Evolutionary conservation across 2,888 invertebrate species (phyloP), one percentile per base, ranked within the genome.

Genomic region (Alloplasta piceator): DNA sequence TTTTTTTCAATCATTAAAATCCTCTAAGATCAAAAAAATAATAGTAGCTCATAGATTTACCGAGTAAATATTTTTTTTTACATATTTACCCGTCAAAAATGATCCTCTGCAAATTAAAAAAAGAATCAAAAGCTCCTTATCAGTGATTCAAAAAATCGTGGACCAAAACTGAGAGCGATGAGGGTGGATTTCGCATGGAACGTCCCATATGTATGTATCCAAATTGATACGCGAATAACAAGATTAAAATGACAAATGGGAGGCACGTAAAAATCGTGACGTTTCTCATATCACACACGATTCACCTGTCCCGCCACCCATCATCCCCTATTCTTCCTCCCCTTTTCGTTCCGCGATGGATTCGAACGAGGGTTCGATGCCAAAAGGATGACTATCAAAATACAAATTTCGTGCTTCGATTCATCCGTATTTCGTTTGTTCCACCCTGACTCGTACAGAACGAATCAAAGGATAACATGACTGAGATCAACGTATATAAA

Each of bases 391-490:
- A 67, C 82, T 80, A 84, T 84, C 82, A 82, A 84, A 86, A 85
- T 82, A 84, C 80, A 82, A 84, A 86, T 86, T 82, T 83, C 83
- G 80, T 82, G 79, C 82, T 79, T 76, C 73, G 82, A 75, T 84
- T 84, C 80, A 71, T 71, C 75, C 80, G 78, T 79, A 76, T 85
- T 84, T 82, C 85, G 83, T 83, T 82, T 76, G 77, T 82, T 83
- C 78, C 78, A 56, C 50, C 52, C 66, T 26, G 50, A 12, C 41
- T 50, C 50, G 63, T 63, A 41, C 61, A 60, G 36, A 74, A 50
- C 26, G 16, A 39, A 6, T 50, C 5, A 10, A 36, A 7, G 36
- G 48, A 6, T 16, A 16, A 39, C n/a, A 14, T 10, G 41, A 72
- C 12, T 39, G 16, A 60, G 43, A 36, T 43, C 52, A 36, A 39